Conservation (phyloP, 30 jellyfish, hydroid and myxozoan species). For the Aurelia aurita complex sp. Pacific region DNA sequence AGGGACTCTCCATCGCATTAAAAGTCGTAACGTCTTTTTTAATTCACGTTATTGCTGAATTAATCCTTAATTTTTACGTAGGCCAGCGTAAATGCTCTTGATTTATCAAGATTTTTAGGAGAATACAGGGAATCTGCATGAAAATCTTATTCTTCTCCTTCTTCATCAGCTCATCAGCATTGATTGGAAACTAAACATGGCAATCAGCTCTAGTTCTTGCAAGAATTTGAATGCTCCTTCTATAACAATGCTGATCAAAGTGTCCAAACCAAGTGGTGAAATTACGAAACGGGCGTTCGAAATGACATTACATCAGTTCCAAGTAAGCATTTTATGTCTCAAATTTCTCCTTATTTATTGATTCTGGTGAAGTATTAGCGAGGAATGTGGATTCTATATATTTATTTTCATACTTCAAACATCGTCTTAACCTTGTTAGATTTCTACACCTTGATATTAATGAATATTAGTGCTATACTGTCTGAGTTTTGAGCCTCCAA, state of each 20-base stretch:
- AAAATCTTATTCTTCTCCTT: not conserved
- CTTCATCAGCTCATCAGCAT: constrained; percentile 32
- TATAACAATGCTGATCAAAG: constrained; percentile 50
- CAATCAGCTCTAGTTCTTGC: constrained; percentile 72
- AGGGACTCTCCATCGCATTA: too few relatives aligned
- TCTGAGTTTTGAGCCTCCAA: too few relatives aligned
- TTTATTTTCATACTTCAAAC: not conserved
- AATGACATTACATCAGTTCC: constrained; percentile 60
- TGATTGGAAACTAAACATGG: constrained; percentile 86
- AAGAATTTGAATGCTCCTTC: constrained; percentile 61
- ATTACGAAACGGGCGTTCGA: constrained; percentile 39
- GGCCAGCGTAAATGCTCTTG: too few relatives aligned
- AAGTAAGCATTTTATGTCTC: constrained; percentile 29
- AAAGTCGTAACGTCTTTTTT: too few relatives aligned
- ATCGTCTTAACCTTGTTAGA: too few relatives aligned
- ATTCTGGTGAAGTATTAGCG: not conserved
- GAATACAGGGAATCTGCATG: too few relatives aligned
- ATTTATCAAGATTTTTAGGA: too few relatives aligned
- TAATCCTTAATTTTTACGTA: too few relatives aligned
- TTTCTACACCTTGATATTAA: too few relatives aligned
- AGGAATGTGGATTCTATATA: not conserved
- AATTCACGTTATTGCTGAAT: too few relatives aligned
- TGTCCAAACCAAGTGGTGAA: constrained; percentile 51
- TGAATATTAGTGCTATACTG: too few relatives aligned
- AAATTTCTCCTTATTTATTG: not conserved